Conservation (phyloP, 2,797 vertebrate species). For the Monodelphis domestica region DNA sequence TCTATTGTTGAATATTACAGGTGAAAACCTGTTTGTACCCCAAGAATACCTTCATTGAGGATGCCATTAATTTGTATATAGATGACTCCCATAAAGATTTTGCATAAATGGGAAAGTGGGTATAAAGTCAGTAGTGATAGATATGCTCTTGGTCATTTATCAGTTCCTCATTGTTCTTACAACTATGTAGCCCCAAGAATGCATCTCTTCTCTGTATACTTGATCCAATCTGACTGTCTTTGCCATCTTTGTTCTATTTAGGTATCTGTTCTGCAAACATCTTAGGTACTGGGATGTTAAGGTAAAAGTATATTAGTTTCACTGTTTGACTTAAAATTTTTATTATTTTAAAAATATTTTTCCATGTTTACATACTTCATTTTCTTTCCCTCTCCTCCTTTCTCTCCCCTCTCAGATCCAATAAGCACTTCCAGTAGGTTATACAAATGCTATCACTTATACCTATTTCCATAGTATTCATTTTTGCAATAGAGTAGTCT, state of each 20-base stretch:
- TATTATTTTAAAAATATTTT: too few species aligned
- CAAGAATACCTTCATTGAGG: neutral
- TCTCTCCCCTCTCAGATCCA: too few species aligned
- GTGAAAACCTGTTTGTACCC: neutral
- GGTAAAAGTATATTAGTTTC: neutral
- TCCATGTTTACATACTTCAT: too few species aligned
- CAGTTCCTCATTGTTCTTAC: neutral
- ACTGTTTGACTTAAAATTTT: neutral
- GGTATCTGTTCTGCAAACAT: neutral
- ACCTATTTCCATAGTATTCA: too few species aligned
- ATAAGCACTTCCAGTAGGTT: too few species aligned
- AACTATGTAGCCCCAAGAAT: neutral
- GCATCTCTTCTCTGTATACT: neutral
- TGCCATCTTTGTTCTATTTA: neutral
- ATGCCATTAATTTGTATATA: neutral
- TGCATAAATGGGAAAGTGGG: neutral
- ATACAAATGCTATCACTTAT: too few species aligned
- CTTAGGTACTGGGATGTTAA: neutral
- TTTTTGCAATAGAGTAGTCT: too few species aligned
- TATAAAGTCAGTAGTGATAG: neutral
- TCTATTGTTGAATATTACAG: neutral
- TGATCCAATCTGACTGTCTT: neutral
- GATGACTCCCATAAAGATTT: neutral
- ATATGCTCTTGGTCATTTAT: neutral
- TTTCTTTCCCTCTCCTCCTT: too few species aligned